A percentile compares a stretch with the other conserved stretches of the same genome.
phyloP scores from a whole-genome alignment of 2,888 invertebrate species.

The Idaea aversata region DNA sequence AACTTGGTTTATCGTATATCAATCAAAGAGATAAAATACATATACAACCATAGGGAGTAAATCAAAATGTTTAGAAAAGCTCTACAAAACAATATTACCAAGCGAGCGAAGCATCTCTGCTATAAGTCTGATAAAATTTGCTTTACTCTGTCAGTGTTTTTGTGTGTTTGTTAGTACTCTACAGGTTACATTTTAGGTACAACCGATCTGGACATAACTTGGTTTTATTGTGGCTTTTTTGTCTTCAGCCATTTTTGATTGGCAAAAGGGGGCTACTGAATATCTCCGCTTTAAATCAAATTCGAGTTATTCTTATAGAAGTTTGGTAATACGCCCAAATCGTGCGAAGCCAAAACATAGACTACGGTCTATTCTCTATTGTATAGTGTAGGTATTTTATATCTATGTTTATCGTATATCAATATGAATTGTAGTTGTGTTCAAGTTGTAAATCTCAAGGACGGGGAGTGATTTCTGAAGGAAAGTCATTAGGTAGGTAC shows the following conservation, averaged over 20 bases:
- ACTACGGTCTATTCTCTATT: background rate
- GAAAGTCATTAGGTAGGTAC: background rate
- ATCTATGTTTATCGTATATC: background rate
- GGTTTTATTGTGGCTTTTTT: too few species aligned
- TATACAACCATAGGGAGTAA: background rate
- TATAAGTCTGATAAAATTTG: too few species aligned
- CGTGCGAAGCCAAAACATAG: background rate
- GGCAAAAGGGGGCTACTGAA: too few species aligned
- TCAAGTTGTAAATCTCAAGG: conserved; percentile 14
- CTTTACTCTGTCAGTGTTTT: too few species aligned
- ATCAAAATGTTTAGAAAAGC: background rate
- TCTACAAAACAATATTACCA: too few species aligned
- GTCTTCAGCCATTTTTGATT: too few species aligned
- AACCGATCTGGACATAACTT: too few species aligned
- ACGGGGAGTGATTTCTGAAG: background rate
- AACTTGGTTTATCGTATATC: conserved; percentile 13
- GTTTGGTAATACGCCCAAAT: background rate
- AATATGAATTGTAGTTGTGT: conserved; percentile 9
- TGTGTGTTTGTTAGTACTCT: too few species aligned
- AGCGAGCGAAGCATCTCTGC: too few species aligned
- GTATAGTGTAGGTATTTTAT: background rate
- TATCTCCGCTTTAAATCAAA: too few species aligned
- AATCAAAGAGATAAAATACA: conserved; percentile 12
- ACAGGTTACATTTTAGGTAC: too few species aligned
- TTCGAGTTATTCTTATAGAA: too few species aligned